Percentiles rank a stretch among this genome's conserved stretches.
Evolutionary conservation across 2,113 vertebrate species (phyloP).

Genomic region (Brachypodius melanocephalos): DNA sequence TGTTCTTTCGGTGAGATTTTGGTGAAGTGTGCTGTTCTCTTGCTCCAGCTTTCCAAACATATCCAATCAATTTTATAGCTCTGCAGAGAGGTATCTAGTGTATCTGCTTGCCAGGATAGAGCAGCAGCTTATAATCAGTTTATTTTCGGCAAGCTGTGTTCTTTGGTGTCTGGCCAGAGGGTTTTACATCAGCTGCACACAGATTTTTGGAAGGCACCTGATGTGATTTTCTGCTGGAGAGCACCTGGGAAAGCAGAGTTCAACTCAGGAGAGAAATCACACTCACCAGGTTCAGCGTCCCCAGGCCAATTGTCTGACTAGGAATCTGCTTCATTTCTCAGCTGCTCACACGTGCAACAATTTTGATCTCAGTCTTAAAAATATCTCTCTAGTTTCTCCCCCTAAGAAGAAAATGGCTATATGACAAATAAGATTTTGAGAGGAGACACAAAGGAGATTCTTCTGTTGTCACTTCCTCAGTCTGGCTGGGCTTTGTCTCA

Average conservation of each 20-base stretch:
- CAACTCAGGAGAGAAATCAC: background rate
- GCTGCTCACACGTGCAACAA: background rate
- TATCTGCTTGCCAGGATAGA: background rate
- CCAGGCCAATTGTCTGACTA: background rate
- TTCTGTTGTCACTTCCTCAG: background rate
- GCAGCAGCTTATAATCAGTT: background rate
- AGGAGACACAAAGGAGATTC: background rate
- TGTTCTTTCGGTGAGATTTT: background rate
- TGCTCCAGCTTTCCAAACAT: background rate
- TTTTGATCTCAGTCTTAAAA: background rate
- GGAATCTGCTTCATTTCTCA: background rate
- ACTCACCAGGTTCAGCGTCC: background rate
- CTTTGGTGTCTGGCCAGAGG: background rate
- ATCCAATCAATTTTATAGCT: background rate
- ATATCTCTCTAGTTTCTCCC: background rate
- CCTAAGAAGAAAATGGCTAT: background rate
- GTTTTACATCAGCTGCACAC: background rate
- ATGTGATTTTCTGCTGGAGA: background rate
- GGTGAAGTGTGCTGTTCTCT: background rate
- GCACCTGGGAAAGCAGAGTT: slow-evolving; percentile 1
- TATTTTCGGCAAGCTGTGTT: background rate
- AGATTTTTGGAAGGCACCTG: background rate
- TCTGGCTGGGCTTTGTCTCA: background rate
- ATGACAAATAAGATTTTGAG: background rate
- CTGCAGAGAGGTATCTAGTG: background rate